These are phyloP conservation scores for Drosophila atripex DNA, from an alignment of 2,888 invertebrate species.

Conservation along the genomic window DNA sequence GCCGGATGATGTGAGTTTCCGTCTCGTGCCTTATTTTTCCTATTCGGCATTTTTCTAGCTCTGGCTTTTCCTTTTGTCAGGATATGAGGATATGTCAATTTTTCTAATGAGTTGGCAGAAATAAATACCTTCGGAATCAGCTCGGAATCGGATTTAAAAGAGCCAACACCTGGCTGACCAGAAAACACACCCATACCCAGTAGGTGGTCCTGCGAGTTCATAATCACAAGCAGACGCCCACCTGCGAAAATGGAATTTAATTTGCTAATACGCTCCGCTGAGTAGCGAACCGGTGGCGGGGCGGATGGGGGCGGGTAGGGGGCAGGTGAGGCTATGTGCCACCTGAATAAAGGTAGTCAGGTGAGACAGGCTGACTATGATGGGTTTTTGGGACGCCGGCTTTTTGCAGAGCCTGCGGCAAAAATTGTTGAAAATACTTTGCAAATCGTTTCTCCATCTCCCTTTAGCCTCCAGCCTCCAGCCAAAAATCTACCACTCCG, in stretches of 20 bases:
- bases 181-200: slow-evolving; percentile 12
- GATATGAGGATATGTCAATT: slow-evolving; percentile 53
- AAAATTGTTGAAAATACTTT: slow-evolving; percentile 64
- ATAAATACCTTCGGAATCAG: slow-evolving; percentile 23
- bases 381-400: slow-evolving; percentile 18
- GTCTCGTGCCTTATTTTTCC: slow-evolving; percentile 33
- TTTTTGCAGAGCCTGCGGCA: slow-evolving; percentile 59
- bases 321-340: neutral
- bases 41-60: slow-evolving; percentile 46
- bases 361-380: slow-evolving; percentile 42
- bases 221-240: slow-evolving; percentile 48
- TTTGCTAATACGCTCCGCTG: slow-evolving; percentile 44
- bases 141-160: slow-evolving; percentile 12
- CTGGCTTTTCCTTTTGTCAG: slow-evolving; percentile 21
- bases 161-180: slow-evolving; percentile 32
- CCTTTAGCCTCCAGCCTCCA: no score
- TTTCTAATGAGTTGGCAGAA: slow-evolving; percentile 64
- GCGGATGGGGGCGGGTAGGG: neutral
- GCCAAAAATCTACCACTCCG: neutral
- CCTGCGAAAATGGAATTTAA: slow-evolving; percentile 60
- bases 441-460: slow-evolving; percentile 39
- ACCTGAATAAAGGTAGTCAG: slow-evolving; percentile 21
- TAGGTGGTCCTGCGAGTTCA: slow-evolving; percentile 37
- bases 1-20: slow-evolving; percentile 69
- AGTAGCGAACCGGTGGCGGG: slow-evolving; percentile 7